phyloP scores from a whole-genome alignment of 2,113 vertebrate species.

The Benitochromis conjunctus region DNA sequence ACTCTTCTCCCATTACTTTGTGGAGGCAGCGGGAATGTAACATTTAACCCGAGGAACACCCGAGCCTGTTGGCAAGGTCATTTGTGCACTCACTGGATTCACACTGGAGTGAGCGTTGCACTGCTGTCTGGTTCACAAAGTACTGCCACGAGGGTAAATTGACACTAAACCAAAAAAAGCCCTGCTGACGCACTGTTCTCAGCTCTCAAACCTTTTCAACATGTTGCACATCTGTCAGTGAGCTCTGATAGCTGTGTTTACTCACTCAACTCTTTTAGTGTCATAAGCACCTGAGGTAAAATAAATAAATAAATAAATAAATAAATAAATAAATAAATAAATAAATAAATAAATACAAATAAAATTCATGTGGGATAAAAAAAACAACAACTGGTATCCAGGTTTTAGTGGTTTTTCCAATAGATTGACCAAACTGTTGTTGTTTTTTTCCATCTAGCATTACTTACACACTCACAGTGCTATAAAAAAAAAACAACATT shows the following conservation, averaged over 20 bases:
- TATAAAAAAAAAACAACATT: not conserved
- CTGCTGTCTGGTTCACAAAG: not conserved
- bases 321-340: fast-evolving
- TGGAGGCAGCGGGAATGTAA: not conserved
- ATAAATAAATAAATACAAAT: fast-evolving
- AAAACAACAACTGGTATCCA: not conserved
- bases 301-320: fast-evolving
- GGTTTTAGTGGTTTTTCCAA: fast-evolving
- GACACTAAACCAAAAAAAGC: not conserved
- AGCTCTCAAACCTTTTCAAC: not conserved
- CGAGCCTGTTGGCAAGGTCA: slow-evolving; percentile 2
- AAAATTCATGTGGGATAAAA: not conserved
- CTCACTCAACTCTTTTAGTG: not conserved
- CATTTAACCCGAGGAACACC: not conserved
- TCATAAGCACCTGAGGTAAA: not conserved
- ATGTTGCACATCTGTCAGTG: not conserved
- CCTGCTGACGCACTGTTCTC: not conserved
- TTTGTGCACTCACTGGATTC: not conserved
- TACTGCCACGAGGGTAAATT: not conserved
- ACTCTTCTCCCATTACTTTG: not conserved
- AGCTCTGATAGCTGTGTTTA: not conserved
- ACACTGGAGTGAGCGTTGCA: not conserved
- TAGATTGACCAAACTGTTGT: not conserved
- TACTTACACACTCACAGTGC: not conserved
- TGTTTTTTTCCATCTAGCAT: not conserved